Evolutionary conservation across 2,888 invertebrate species (phyloP), one percentile per base, ranked within the genome.

Genomic region (Ormyrus labotus): DNA sequence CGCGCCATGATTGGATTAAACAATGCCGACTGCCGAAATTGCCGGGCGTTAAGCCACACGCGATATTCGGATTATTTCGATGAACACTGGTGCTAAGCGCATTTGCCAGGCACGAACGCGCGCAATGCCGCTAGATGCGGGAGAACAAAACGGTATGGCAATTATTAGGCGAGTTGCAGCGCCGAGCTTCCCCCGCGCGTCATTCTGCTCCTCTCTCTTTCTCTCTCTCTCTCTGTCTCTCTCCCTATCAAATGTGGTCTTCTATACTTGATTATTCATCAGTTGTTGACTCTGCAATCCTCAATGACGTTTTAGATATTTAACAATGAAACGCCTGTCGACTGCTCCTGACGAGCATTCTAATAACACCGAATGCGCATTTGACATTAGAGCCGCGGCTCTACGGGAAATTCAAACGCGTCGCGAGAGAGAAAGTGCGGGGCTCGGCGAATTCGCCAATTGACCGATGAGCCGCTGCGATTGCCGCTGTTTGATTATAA

Each of bases 1-100:
- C 34, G 64, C 63, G 19, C 47, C n/a, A 19, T 58, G 65, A 72
- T 72, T 72, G 72, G 57, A 76, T 80, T 63, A 71, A 76, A 71
- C 65, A 8, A 11, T 72, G 69, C n/a, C 57, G 8, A 61, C 50
- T 70, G 65, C 47, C 34, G 72, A 81, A 77, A 77, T 69, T 64
- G 51, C 53, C 61, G 60, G 50, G 63, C 58, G 53, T 68, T 64
- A 58, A 81, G 71, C 50, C 6, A 73, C 67, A 68, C 64, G 72
- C 76, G 76, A 72, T 72, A 80, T 80, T 80, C 72, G 63, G 80
- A 77, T 77, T 81, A 81, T 77, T 77, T 81, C 63, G 64, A 71
- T 69, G 51, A 75, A 75, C 53, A 61, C 51, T 57, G 7, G 11
- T n/a, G 6, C 68, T 74, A 79, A 79, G 73, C 73, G 73, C 69